Conservation (phyloP, 1,140 invertebrate genomes). For the Batillaria attramentaria region DNA sequence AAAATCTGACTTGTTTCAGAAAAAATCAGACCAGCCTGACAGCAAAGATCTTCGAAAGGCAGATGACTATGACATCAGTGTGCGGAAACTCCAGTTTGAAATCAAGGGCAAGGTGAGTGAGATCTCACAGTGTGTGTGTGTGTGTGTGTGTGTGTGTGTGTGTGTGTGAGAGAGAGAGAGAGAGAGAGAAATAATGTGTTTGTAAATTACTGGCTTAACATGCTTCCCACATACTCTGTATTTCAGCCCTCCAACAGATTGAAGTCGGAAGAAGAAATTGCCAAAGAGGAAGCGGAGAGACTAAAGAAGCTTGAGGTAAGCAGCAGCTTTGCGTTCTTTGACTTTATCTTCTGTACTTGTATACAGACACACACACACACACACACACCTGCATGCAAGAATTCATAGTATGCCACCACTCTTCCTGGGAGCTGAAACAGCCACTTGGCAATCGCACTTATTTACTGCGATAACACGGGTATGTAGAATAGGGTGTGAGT, state of each 20-base stretch:
- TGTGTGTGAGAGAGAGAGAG: neutral
- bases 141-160: neutral
- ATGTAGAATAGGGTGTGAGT: no score
- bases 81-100: constrained; percentile 87
- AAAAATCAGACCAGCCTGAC: neutral
- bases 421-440: no score
- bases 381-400: constrained; percentile 7
- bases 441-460: no score
- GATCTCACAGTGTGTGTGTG: neutral
- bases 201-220: neutral
- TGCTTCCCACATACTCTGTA: neutral
- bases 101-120: constrained; percentile 79
- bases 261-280: constrained; percentile 87
- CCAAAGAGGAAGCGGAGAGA: constrained; percentile 83
- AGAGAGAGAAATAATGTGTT: neutral
- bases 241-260: constrained; percentile 81
- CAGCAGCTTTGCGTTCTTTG: neutral
- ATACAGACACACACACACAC: constrained; percentile 4
- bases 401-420: neutral
- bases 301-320: constrained; percentile 83
- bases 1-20: neutral
- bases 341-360: neutral
- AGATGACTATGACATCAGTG: constrained; percentile 88
- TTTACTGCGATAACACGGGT: no score
- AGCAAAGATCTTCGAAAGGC: constrained; percentile 62